These are phyloP conservation scores for Pandemis cinnamomeana DNA, from an alignment of 2,888 invertebrate genomes.

Conservation along the genomic window DNA sequence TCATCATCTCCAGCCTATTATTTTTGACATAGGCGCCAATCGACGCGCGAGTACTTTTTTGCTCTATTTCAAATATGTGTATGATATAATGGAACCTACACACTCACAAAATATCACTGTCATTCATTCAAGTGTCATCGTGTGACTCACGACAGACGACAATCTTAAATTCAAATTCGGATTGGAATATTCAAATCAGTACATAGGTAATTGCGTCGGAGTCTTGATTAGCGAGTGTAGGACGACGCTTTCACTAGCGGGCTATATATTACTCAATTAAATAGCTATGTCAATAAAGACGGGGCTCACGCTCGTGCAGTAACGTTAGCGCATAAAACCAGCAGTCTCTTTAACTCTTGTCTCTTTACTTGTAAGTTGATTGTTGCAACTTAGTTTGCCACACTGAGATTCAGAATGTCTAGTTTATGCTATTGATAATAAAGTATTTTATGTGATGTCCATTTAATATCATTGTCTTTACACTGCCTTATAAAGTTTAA, in stretches of 20 bases:
- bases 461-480: too few species aligned
- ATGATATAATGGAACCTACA: constrained; percentile 23
- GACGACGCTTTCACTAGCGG: constrained; percentile 66
- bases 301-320: constrained; percentile 27
- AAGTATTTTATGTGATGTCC: not conserved
- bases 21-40: not conserved
- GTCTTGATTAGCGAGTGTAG: constrained; percentile 55
- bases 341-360: not conserved
- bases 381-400: not conserved
- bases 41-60: not conserved
- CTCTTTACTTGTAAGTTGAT: not conserved
- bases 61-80: not conserved
- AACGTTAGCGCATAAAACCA: not conserved
- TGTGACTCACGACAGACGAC: constrained; percentile 66
- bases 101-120: constrained; percentile 27
- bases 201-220: constrained; percentile 60
- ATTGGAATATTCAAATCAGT: constrained; percentile 71
- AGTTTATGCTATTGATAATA: not conserved
- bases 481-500: too few species aligned
- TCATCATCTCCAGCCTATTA: not conserved
- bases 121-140: constrained; percentile 49
- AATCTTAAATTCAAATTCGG: constrained; percentile 72
- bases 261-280: constrained; percentile 59
- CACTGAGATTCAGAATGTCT: not conserved
- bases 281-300: constrained; percentile 46